Conservation (phyloP, 2,888 invertebrate species). For the Eucera pruinosa region DNA sequence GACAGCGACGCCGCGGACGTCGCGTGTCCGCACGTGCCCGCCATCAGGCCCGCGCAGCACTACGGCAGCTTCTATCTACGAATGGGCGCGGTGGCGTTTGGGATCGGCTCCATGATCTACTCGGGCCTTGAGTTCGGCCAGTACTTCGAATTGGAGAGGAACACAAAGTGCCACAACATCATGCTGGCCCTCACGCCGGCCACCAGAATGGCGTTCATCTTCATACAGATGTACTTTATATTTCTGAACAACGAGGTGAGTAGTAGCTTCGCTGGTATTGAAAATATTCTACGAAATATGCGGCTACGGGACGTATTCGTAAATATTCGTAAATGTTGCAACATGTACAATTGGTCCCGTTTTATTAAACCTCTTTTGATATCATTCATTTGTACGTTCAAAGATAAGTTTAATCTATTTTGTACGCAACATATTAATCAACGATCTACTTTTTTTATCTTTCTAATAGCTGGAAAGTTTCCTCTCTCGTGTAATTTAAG, state of each 20-base stretch:
- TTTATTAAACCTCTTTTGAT: no score
- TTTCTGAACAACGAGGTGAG: constrained; percentile 97
- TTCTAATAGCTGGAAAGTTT: no score
- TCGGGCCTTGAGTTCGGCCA: constrained; percentile 97
- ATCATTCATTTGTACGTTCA: no score
- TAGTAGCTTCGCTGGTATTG: no score
- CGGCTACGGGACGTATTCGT: no score
- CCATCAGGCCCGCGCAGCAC: constrained; percentile 88
- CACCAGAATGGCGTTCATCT: constrained; percentile 97
- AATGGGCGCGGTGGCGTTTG: constrained; percentile 98
- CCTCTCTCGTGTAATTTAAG: no score
- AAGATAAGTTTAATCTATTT: no score
- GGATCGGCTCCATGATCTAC: constrained; percentile 98
- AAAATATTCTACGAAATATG: no score
- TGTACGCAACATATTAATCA: no score
- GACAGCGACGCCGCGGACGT: constrained; percentile 80
- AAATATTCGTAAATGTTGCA: no score
- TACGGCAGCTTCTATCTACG: constrained; percentile 96
- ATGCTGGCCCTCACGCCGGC: constrained; percentile 95
- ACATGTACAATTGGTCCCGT: no score
- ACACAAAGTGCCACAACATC: constrained; percentile 96
- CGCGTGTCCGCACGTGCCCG: constrained; percentile 81
- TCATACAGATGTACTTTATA: constrained; percentile 99
- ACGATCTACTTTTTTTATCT: no score
- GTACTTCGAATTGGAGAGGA: constrained; percentile 95